These are phyloP conservation scores for Aplochiton taeniatus DNA, from an alignment of 2,797 vertebrate genomes.

Conservation along the genomic window DNA sequence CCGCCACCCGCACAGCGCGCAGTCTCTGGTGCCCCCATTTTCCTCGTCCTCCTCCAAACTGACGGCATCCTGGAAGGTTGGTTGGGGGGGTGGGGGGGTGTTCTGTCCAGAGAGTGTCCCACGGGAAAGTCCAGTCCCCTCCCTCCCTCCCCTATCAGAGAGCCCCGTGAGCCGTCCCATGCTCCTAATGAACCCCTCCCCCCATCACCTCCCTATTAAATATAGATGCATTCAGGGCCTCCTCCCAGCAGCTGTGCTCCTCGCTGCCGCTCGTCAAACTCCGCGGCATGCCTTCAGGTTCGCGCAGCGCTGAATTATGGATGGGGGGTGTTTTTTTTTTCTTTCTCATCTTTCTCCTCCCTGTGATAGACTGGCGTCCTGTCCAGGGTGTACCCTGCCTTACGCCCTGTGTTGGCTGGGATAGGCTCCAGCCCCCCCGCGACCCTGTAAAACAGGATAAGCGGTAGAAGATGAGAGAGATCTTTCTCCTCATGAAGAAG, in stretches of 20 bases:
- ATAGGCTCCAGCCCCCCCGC: too few relatives aligned
- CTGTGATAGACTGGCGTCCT: background rate
- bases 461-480: too few relatives aligned
- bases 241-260: background rate
- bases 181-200: conserved; percentile 28
- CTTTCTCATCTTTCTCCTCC: background rate
- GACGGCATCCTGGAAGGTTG: background rate
- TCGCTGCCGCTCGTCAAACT: background rate
- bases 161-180: conserved; percentile 6
- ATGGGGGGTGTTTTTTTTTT: conserved; percentile 1
- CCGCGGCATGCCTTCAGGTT: conserved; percentile 44
- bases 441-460: background rate
- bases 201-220: conserved; percentile 28
- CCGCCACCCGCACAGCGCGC: too few relatives aligned
- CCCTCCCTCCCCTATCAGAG: conserved; percentile 3
- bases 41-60: background rate
- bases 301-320: conserved; percentile 47
- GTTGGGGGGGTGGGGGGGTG: too few relatives aligned
- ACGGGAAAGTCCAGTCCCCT: conserved; percentile 9
- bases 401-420: too few relatives aligned
- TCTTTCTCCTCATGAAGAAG: too few relatives aligned
- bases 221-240: conserved; percentile 29
- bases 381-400: too few relatives aligned
- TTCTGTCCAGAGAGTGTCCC: background rate
- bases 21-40: background rate